A percentile compares a stretch with the other conserved stretches of the same genome.
These are phyloP conservation scores for Phlogophora meticulosa DNA, from an alignment of 2,888 invertebrate species.

Conservation along the genomic window DNA sequence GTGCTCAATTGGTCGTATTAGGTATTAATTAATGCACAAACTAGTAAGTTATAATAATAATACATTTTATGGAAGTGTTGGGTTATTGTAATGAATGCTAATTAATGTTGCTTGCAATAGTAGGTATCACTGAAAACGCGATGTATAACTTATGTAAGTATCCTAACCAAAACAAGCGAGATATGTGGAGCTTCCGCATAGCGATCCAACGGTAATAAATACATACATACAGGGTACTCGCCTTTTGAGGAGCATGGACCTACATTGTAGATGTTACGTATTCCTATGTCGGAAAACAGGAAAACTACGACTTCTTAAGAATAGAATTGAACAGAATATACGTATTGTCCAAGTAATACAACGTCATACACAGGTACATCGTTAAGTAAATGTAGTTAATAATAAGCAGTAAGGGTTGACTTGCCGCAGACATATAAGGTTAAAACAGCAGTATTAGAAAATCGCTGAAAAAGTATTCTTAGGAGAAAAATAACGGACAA, in stretches of 20 bases:
- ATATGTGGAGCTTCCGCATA: conserved; percentile 23
- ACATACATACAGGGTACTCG: background rate
- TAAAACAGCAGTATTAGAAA: no score
- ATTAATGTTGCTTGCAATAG: conserved; percentile 11
- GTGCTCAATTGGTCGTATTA: conserved; percentile 4
- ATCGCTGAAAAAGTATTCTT: no score
- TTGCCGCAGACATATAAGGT: no score
- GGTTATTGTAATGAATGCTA: background rate
- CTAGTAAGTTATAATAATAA: conserved; percentile 1
- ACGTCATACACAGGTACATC: no score
- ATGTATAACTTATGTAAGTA: background rate
- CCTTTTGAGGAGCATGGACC: conserved; percentile 1
- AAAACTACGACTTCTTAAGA: background rate
- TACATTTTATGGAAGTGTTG: background rate
- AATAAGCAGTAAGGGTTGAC: no score
- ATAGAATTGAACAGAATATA: no score
- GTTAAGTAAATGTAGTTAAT: no score
- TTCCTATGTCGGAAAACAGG: no score
- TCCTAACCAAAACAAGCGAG: background rate
- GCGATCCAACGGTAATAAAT: conserved; percentile 6
- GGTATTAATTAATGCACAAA: background rate
- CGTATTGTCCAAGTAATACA: no score
- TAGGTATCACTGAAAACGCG: background rate
- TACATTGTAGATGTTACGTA: background rate
- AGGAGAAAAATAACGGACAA: background rate